Evolutionary conservation across 2,113 vertebrate species (phyloP).

Genomic region (Turnix velox): DNA sequence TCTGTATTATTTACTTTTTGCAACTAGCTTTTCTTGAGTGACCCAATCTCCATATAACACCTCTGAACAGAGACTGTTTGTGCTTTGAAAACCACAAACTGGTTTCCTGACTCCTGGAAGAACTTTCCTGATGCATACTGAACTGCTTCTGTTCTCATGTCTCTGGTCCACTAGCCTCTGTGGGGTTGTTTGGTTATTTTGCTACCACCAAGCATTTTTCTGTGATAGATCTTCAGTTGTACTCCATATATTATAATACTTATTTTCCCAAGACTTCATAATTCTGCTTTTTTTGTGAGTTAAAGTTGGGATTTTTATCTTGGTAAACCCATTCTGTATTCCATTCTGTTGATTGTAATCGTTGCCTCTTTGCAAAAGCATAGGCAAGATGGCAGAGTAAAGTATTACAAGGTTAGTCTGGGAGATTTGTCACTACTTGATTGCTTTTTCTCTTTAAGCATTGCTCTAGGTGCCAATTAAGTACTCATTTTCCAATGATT

Average conservation of each 20-base stretch:
- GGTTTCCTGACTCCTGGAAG: not conserved
- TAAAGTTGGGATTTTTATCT: not conserved
- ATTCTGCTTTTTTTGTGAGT: not conserved
- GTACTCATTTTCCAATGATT: not conserved
- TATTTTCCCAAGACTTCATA: not conserved
- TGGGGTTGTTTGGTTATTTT: not conserved
- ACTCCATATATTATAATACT: not conserved
- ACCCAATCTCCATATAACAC: not conserved
- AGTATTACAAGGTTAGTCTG: not conserved
- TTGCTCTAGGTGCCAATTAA: not conserved
- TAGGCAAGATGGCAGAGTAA: not conserved
- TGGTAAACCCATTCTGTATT: not conserved
- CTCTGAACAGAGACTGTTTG: not conserved
- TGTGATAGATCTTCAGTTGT: not conserved
- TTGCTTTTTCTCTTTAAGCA: not conserved
- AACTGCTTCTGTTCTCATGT: not conserved
- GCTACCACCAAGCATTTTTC: not conserved
- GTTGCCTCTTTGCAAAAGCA: not conserved
- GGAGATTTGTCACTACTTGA: not conserved
- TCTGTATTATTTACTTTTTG: not conserved
- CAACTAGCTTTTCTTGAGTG: not conserved
- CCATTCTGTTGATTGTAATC: not conserved
- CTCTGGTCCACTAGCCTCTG: not conserved
- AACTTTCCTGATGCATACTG: not conserved
- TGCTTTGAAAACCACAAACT: not conserved